Evolutionary conservation across 2,888 invertebrate species (phyloP), one percentile per base, ranked within the genome.

Genomic region (Dascillus cervinus): DNA sequence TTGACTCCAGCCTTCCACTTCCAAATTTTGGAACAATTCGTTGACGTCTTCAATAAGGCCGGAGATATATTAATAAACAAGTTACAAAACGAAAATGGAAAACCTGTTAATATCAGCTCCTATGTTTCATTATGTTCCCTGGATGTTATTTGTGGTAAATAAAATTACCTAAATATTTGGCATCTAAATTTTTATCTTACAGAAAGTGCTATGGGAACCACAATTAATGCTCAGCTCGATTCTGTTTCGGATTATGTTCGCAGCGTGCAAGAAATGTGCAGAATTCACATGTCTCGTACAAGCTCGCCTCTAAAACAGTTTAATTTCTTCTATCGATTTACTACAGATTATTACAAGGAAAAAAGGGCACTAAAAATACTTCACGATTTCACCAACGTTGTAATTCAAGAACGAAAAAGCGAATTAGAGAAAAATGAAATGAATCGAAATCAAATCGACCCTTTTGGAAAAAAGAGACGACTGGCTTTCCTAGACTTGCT

Each of bases 201-300:
- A n/a, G n/a, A n/a, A n/a, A n/a, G n/a, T n/a, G n/a, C n/a, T n/a
- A 89, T 90, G 89, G 90, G 88, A 1, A 73, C 77, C 5, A 71
- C 73, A 13, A 65, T 85, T 0, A 69, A 82, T 53, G 83, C 86
- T 0, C 87, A 88, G 56, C 65, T 66, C 3, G 67, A 80, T 52
- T 67, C 68, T 4, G 71, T 82, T 41, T 79, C 81, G 0, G 72
- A 76, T 44, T 88, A 87, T 54, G 82, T 86, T 0, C 66, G 69
- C 48, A 78, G 82, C n/a, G 77, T 87, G 17, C 76, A 77, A 60
- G 70, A 70, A 31, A 48, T 56, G 43, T 52, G 53, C 25, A 37
- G 52, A 32, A 45, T 64, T 9, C 36, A 54, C 3, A 44, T 54
- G 2, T 39, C 49, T 3, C 34, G 61, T 27, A 27, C 39, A 13